These are phyloP conservation scores for Temnothorax nylanderi DNA, from an alignment of 1,140 invertebrate genomes.

Conservation along the genomic window DNA sequence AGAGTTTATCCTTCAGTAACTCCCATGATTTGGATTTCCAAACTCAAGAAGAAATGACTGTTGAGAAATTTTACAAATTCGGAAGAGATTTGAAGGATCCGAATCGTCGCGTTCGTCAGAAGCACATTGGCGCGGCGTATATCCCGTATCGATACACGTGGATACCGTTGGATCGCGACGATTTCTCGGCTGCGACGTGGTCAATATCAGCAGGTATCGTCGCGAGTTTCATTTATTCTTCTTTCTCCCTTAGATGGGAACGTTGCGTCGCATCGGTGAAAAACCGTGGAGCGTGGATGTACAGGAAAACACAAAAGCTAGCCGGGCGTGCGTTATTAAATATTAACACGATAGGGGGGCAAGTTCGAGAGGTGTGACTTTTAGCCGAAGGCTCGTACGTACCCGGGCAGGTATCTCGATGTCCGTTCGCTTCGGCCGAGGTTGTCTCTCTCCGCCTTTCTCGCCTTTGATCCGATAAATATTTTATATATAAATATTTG, in stretches of 20 bases:
- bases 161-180: slow-evolving; percentile 3
- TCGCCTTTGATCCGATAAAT: slow-evolving; percentile 75
- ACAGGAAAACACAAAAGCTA: slow-evolving; percentile 67
- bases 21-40: background rate
- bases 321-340: slow-evolving; percentile 67
- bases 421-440: background rate
- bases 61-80: background rate
- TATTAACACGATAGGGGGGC: slow-evolving; percentile 57
- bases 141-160: slow-evolving; percentile 14
- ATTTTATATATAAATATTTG: slow-evolving; percentile 84
- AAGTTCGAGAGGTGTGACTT: slow-evolving; percentile 65
- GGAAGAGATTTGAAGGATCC: background rate
- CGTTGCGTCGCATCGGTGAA: background rate
- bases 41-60: background rate
- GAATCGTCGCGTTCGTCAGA: slow-evolving; percentile 38
- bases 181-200: background rate
- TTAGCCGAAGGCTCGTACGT: background rate
- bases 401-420: slow-evolving; percentile 17
- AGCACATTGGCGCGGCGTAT: slow-evolving; percentile 16
- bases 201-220: background rate
- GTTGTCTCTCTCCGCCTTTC: slow-evolving; percentile 66
- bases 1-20: background rate
- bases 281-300: slow-evolving; percentile 28
- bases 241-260: slow-evolving; percentile 44
- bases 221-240: background rate